phyloP scores from a whole-genome alignment of 2,888 invertebrate species.

The Brenthis ino region DNA sequence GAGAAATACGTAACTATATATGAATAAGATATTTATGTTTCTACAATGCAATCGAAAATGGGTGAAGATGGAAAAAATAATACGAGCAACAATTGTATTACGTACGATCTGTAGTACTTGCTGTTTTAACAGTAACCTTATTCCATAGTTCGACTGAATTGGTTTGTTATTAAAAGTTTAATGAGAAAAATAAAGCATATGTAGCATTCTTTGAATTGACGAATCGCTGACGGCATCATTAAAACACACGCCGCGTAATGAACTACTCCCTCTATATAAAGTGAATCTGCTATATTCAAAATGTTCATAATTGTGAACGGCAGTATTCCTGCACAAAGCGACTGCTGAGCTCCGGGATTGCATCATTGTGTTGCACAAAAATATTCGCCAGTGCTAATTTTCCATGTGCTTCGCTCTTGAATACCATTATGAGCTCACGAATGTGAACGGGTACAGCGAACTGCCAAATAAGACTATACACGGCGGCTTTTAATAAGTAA shows the following conservation, averaged over 20 bases:
- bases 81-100: background rate
- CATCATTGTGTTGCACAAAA: conserved; percentile 76
- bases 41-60: too few species aligned
- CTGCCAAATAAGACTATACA: conserved; percentile 41
- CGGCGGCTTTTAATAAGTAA: conserved; percentile 19
- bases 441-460: conserved; percentile 49
- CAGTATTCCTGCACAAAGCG: conserved; percentile 66
- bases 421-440: conserved; percentile 63
- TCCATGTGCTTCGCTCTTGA: conserved; percentile 60
- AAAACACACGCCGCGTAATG: conserved; percentile 51
- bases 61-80: too few species aligned
- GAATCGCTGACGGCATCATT: conserved; percentile 39
- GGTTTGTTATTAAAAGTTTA: conserved; percentile 32
- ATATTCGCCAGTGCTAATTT: conserved; percentile 71
- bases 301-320: conserved; percentile 66
- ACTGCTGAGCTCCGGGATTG: conserved; percentile 62
- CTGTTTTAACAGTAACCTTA: conserved; percentile 31
- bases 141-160: conserved; percentile 29
- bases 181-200: conserved; percentile 30
- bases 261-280: conserved; percentile 57
- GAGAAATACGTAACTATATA: too few species aligned
- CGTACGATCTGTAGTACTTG: background rate
- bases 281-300: conserved; percentile 66
- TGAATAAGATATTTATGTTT: too few species aligned
- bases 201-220: conserved; percentile 28